These are phyloP conservation scores for Dallia pectoralis DNA, from an alignment of 2,797 vertebrate genomes.

Conservation along the genomic window DNA sequence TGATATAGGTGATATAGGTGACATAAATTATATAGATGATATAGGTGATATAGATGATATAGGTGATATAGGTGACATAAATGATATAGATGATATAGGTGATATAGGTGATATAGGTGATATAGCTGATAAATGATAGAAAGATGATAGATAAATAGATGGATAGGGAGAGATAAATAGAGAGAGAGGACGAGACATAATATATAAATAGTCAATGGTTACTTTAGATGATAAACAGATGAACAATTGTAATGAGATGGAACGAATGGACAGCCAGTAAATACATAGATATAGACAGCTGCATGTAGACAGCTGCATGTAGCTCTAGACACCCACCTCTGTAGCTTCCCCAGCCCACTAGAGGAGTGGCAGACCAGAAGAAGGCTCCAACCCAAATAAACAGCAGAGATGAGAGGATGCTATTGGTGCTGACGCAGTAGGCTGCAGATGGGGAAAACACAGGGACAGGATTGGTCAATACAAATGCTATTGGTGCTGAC, in stretches of 20 bases:
- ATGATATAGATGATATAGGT: not conserved
- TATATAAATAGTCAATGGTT: not conserved
- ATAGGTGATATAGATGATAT: not conserved
- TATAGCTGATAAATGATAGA: too few relatives aligned
- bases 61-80: too few relatives aligned
- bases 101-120: not conserved
- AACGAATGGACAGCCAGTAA: not conserved
- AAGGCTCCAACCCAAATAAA: slow-evolving; percentile 84
- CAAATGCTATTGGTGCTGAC: slow-evolving; percentile 74
- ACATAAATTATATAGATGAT: too few relatives aligned
- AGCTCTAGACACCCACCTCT: slow-evolving; percentile 74
- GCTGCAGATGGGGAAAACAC: slow-evolving; percentile 60
- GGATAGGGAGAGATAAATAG: not conserved
- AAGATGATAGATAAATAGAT: not conserved
- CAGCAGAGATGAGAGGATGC: slow-evolving; percentile 74
- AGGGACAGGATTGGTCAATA: not conserved
- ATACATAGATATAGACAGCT: not conserved
- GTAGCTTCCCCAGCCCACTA: slow-evolving; percentile 91
- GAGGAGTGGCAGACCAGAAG: slow-evolving; percentile 86
- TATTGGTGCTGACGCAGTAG: slow-evolving; percentile 78
- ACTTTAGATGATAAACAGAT: not conserved
- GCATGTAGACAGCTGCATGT: not conserved
- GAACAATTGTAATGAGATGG: not conserved
- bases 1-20: too few relatives aligned
- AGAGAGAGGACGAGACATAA: not conserved